phyloP scores from a whole-genome alignment of 2,113 vertebrate species.

The Megaceryle torquata region DNA sequence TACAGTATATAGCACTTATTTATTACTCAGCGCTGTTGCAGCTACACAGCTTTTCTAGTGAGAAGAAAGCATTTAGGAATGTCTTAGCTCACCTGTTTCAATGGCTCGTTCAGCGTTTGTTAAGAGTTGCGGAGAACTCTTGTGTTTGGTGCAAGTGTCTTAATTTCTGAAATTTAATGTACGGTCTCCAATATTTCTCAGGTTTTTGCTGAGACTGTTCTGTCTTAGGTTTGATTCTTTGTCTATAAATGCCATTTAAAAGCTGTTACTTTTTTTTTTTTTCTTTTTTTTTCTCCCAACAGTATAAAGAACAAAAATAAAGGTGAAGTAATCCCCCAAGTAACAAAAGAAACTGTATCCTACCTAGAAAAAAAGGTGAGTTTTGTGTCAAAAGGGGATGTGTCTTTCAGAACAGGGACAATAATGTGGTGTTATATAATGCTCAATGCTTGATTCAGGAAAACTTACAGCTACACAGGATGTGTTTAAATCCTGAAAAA shows the following conservation, averaged over 20 bases:
- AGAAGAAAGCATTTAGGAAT: background rate
- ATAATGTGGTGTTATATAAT: background rate
- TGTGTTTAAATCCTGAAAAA: background rate
- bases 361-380: slow-evolving; percentile 85
- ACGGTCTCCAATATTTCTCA: background rate
- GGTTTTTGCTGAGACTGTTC: background rate
- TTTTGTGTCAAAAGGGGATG: background rate
- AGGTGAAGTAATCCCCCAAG: slow-evolving; percentile 78
- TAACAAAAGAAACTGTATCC: slow-evolving; percentile 76
- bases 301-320: slow-evolving; percentile 85
- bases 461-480: background rate
- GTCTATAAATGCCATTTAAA: background rate
- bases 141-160: background rate
- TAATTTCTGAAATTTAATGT: background rate
- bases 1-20: background rate
- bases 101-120: background rate
- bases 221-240: background rate
- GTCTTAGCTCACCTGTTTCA: background rate
- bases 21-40: background rate
- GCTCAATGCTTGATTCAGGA: background rate
- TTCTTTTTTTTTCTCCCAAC: background rate
- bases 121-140: background rate
- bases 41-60: background rate
- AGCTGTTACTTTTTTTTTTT: background rate
- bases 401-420: background rate